Conservation (phyloP, 2,797 vertebrate genomes). For the Poeciliopsis infans region DNA sequence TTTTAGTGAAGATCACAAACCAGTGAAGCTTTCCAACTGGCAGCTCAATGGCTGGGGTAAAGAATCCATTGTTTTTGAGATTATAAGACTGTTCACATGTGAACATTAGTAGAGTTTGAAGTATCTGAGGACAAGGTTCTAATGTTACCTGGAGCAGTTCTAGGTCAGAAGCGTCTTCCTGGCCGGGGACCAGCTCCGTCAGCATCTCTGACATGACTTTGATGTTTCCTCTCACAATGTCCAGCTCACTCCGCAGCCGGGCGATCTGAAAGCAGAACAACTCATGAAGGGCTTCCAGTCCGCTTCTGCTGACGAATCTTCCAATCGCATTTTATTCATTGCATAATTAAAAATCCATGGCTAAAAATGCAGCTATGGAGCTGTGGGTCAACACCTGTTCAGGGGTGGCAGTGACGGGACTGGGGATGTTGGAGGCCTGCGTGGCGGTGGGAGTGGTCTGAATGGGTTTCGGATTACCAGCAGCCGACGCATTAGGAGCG, state of each 20-base stretch:
- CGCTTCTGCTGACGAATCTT: background rate
- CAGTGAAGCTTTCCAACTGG: background rate
- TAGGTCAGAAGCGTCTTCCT: constrained; percentile 93
- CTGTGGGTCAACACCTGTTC: constrained; percentile 87
- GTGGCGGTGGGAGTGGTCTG: constrained; percentile 62
- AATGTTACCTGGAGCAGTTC: constrained; percentile 90
- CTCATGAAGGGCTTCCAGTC: background rate
- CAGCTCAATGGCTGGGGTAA: background rate
- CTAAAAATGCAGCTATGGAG: background rate
- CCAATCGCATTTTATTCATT: constrained; percentile 5
- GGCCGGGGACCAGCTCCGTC: constrained; percentile 94
- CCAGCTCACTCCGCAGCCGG: constrained; percentile 93
- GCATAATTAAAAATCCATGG: background rate
- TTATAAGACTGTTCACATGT: background rate
- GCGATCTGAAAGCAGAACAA: constrained; percentile 82
- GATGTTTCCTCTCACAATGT: constrained; percentile 94
- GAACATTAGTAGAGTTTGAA: background rate
- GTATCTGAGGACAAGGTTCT: background rate
- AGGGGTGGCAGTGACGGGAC: constrained; percentile 88
- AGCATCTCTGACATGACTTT: constrained; percentile 99
- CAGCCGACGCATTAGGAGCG: constrained; percentile 69
- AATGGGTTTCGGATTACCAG: constrained; percentile 40
- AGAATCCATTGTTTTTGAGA: background rate
- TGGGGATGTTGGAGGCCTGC: constrained; percentile 77
- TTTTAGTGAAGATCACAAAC: background rate